phyloP scores from a whole-genome alignment of 2,888 invertebrate species.

The Meteorus colon region DNA sequence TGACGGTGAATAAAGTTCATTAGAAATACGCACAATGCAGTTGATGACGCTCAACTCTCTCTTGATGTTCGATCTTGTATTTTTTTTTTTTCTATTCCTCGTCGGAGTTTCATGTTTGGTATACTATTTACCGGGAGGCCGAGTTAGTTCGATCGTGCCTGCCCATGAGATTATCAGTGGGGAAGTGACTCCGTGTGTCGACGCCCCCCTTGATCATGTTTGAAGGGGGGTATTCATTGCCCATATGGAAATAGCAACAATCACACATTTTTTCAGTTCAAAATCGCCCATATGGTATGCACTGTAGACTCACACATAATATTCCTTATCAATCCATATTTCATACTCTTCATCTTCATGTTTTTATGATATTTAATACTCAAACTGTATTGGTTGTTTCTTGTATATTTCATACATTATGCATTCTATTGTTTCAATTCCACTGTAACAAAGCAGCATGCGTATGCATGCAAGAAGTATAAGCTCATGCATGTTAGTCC shows the following conservation, averaged over 20 bases:
- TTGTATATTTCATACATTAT: too few relatives aligned
- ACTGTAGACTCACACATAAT: background rate
- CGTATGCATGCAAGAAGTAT: background rate
- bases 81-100: constrained; percentile 89
- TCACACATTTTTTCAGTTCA: background rate
- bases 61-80: constrained; percentile 91
- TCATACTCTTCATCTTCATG: too few relatives aligned
- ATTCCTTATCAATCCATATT: background rate
- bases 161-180: constrained; percentile 69
- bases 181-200: constrained; percentile 63
- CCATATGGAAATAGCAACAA: background rate
- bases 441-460: too few relatives aligned
- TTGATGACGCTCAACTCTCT: constrained; percentile 89
- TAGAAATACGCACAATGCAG: constrained; percentile 78
- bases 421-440: too few relatives aligned
- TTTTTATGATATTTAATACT: too few relatives aligned
- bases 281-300: background rate
- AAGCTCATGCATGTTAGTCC: background rate
- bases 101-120: constrained; percentile 88
- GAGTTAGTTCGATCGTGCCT: constrained; percentile 72
- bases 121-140: constrained; percentile 84
- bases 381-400: too few relatives aligned
- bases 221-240: constrained; percentile 62
- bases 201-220: constrained; percentile 71
- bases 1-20: constrained; percentile 66